Evolutionary conservation across 2,888 invertebrate species (phyloP), one percentile per base, ranked within the genome.

Genomic region (Synergus umbraculus): DNA sequence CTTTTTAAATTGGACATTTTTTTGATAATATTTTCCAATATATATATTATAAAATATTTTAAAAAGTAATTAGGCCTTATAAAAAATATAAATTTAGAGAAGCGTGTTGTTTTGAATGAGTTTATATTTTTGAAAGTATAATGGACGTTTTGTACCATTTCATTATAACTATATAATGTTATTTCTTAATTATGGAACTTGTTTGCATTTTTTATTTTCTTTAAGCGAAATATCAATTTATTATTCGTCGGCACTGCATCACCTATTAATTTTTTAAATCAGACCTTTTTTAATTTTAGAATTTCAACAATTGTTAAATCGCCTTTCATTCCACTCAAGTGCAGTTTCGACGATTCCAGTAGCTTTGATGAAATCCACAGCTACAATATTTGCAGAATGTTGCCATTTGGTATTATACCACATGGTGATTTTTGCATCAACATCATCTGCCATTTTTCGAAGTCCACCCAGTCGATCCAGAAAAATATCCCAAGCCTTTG

Each of bases 361-460:
- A 22, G 94, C 95, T 82, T 96, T 93, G 88, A 96, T 95, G 90
- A 95, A 96, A 91, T 96, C 96, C 8, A 95, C 94, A 0, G 96
- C 95, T 2, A 96, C 94, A 43, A 96, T 95, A 90, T 96, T 96
- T 12, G 95, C 95, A 78, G 93, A 94, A 15, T 93, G 92, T 67
- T 95, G 93, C 96, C 96, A 96, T 63, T 94, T 93, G 8, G 95
- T 94, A 76, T 93, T 90, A 29, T 96, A 94, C 93, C 96, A 96
- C 46, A 93, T 92, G 0, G 95, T 95, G 0, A 97, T 93, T 87
- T 96, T 94, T 58, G 94, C 93, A 92, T 97, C 97, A 15, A 95
- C 94, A 0, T 91, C 92, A 78, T 96, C 94, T 0, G 96, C 96
- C 90, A 95, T 94, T 76, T 93, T 93, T 44, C 96, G 92, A 43